Evolutionary conservation across 2,113 vertebrate genomes (phyloP), one percentile per base, ranked within the genome.

Genomic region (Grantiella picta): DNA sequence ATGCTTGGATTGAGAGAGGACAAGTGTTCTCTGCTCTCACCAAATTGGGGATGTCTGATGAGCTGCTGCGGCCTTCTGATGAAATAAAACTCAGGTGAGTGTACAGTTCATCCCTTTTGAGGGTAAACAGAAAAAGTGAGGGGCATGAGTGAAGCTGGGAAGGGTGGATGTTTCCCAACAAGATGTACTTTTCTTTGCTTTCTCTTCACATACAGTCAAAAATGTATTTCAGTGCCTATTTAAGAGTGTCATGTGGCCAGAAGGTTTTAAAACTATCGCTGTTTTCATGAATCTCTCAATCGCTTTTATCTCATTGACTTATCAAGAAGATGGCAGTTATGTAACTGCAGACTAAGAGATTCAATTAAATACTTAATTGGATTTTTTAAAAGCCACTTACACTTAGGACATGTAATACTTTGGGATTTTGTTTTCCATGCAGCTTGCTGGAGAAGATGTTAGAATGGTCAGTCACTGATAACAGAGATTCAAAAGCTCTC

Each of bases 391-490:
- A 93, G 33, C 73, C 56, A 77, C 68, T 94, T 93, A 63, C 6
- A 27, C 61, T 88, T 75, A 47, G 28, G 66, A 81, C 64, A 18
- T 76, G 36, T 63, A 88, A 36, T 96, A 75, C 64, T 94, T 82
- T 73, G 83, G 63, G 68, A 81, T 90, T 97, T 97, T 97, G 49
- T 97, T 93, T 95, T 95, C 52, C 13, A 3, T 59, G 71, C 97
- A 99, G 99, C 92, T 98, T 99, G 45, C 97, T 99, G 95, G 99
- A 99, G 95, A 99, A 99, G 49, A 99, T 99, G 99, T 93, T 99
- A 96, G 99, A 99, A 94, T 99, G 98, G 98, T 98, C 99, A 3
- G 98, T 99, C 95, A 98, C 97, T 21, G 99, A 99, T 76, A 99
- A 99, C 90, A 98, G 98, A 82, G 99, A 99, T 93, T 98, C 98